phyloP scores from a whole-genome alignment of 23 tunicate species.

The Phallusia fumigata region DNA sequence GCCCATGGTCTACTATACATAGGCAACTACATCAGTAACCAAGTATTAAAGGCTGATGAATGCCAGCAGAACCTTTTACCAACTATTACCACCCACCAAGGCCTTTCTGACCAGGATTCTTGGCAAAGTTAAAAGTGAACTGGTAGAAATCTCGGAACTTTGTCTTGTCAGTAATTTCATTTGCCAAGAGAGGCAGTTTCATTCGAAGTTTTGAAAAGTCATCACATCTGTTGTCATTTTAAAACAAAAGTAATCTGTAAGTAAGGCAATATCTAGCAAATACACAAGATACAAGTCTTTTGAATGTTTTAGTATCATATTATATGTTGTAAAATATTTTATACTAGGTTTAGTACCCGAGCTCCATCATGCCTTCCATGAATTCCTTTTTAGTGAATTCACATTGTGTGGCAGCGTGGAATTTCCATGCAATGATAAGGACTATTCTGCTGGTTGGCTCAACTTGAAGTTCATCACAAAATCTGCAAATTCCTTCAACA shows the following conservation, averaged over 20 bases:
- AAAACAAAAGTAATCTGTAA: neutral
- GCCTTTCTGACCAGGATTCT: slow-evolving; percentile 87
- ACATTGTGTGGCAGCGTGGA: slow-evolving; percentile 88
- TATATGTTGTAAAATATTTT: too few species aligned
- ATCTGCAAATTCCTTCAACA: slow-evolving; percentile 82
- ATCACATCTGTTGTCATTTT: slow-evolving; percentile 47
- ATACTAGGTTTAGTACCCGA: slow-evolving; percentile 38
- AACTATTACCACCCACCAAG: slow-evolving; percentile 41
- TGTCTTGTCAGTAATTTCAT: slow-evolving; percentile 67
- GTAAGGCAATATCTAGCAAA: too few species aligned
- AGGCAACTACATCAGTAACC: too few species aligned
- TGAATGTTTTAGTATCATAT: too few species aligned
- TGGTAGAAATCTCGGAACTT: slow-evolving; percentile 87
- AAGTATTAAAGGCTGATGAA: too few species aligned
- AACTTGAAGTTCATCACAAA: slow-evolving; percentile 86
- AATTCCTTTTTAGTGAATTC: slow-evolving; percentile 90
- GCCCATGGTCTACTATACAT: too few species aligned
- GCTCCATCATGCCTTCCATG: slow-evolving; percentile 82
- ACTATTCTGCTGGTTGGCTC: slow-evolving; percentile 85
- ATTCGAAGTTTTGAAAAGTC: slow-evolving; percentile 78
- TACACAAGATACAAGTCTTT: too few species aligned
- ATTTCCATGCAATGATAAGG: slow-evolving; percentile 92
- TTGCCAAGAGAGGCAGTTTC: slow-evolving; percentile 69
- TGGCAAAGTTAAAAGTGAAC: slow-evolving; percentile 94
- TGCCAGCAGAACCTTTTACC: too few species aligned